A percentile compares a stretch with the other conserved stretches of the same genome.
Evolutionary conservation across 2,888 invertebrate genomes (phyloP).

Genomic region (Ophraella communa): DNA sequence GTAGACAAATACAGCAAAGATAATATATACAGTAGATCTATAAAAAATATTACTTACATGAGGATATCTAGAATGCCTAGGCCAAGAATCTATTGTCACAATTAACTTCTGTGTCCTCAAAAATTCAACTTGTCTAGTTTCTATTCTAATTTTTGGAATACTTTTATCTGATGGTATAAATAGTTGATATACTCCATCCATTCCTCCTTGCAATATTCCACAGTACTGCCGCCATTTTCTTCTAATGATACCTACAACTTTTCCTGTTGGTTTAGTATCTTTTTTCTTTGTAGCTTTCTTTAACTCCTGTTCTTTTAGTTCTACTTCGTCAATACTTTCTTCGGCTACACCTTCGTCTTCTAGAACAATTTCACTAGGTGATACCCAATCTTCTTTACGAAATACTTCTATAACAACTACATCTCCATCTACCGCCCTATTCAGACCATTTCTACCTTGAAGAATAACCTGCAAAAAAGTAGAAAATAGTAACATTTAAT

Average conservation of each 20-base stretch:
- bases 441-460: conserved; percentile 85
- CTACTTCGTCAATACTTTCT: conserved; percentile 71
- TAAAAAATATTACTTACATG: conserved; percentile 60
- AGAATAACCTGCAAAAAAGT: conserved; percentile 70
- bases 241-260: conserved; percentile 91
- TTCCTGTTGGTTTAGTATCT: conserved; percentile 69
- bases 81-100: conserved; percentile 97
- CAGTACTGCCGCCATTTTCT: conserved; percentile 95
- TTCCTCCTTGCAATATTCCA: conserved; percentile 86
- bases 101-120: conserved; percentile 87
- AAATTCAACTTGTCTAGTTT: conserved; percentile 87
- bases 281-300: conserved; percentile 45
- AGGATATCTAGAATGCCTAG: conserved; percentile 89
- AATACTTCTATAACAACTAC: conserved; percentile 89
- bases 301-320: conserved; percentile 64
- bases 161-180: conserved; percentile 94
- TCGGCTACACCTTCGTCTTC: conserved; percentile 73
- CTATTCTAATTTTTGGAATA: conserved; percentile 93
- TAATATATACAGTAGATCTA: not conserved
- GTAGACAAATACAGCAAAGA: no score
- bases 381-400: conserved; percentile 88
- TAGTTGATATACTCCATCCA: conserved; percentile 76
- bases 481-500: conserved; percentile 7
- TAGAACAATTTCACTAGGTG: conserved; percentile 84
- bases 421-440: conserved; percentile 95